Base-by-base conservation (phyloP, 1,140 invertebrate species). In the Drosophila ercepeae region DNA sequence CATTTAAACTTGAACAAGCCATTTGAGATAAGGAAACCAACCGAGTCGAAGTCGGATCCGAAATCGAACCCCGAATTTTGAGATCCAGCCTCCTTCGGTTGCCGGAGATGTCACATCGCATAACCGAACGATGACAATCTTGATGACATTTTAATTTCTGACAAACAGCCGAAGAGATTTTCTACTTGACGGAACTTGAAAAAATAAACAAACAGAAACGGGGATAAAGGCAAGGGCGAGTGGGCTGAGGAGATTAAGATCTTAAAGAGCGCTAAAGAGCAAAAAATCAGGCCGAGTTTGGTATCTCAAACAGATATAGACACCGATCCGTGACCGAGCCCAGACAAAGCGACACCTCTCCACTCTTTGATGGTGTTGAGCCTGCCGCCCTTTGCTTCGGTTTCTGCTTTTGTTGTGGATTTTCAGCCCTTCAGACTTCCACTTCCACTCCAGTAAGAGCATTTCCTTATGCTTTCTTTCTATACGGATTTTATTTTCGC, bases 141-240 rank as follows among this genome's bases (percentile, higher is more conserved):
- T 73, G 79, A 89, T 90, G 89, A 90, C 89, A 89, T 89, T 90
- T 90, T 90, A 90, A 90, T 86, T 88, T 88, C 77, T 88, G 77
- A 88, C 81, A 84, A 45, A 41, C 49, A 67, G 45, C 68, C 58
- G 44, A 75, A 46, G 65, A 72, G 70, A 81, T 90, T 89, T 89
- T 90, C 86, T 82, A 90, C 82, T 82, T 90, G 86, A 76, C 32
- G 77, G 63, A 75, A 58, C 77, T 54, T 16, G 32, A 55, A 51
- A 53, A 63, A 69, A 75, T 29, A 76, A 74, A 77, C 72, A 84
- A 63, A 78, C 64, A 74, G 67, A 73, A 57, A 58, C 48, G 41
- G 46, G 49, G 57, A 84, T 58, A 71, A 70, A 51, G 61, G 61
- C 34, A 53, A 34, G 63, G 63, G 27, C 11, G 48, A 68, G 64